Base-by-base conservation (phyloP, 2,888 invertebrate species). In the Drepanosiphum platanoidis region DNA sequence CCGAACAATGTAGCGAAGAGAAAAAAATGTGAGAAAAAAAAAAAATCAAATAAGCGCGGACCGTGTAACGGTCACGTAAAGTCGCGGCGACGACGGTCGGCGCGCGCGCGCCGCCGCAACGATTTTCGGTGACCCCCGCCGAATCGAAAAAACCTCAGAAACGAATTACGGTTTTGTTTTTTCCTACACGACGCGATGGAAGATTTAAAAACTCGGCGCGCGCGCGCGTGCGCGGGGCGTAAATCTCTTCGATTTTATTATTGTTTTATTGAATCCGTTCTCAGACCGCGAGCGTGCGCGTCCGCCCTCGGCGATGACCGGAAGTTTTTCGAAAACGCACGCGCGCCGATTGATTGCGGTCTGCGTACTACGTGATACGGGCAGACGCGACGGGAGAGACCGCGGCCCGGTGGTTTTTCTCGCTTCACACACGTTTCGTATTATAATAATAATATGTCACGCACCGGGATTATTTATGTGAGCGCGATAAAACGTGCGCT, bases 61-160 rank as follows among this genome's bases (percentile, higher is more conserved):
- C 64, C 30, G 13, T 64, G 15, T 18, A 39, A 39, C 27, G 11
- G 39, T 39, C 39, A 39, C 72, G 75, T 52, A 15, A 15, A 8
- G 22, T n/a, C 34, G 13, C 72, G 42, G 72, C 36, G 42, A n/a
- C n/a, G n/a, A n/a, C n/a, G n/a, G 39, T n/a, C 39, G 22, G 22
- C 75, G 32, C 58, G 15, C 27, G 27, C n/a, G 7, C 32, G 1
- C n/a, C 64, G 72, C 81, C 81, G 82, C 82, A 74, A 83, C 75
- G 66, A 75, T 83, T 68, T 75, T n/a, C n/a, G n/a, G n/a, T n/a
- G n/a, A n/a, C n/a, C n/a, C n/a, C n/a, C n/a, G 68, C 75, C 39
- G 83, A 68, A 83, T 83, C 52, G 83, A 75, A 39, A 75, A 75
- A 83, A 83, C 83, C 83, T 75, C 83, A 83, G 36, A 83, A 83